Base-by-base conservation (phyloP, 2,113 vertebrate genomes). In the Oncorhynchus masou region DNA sequence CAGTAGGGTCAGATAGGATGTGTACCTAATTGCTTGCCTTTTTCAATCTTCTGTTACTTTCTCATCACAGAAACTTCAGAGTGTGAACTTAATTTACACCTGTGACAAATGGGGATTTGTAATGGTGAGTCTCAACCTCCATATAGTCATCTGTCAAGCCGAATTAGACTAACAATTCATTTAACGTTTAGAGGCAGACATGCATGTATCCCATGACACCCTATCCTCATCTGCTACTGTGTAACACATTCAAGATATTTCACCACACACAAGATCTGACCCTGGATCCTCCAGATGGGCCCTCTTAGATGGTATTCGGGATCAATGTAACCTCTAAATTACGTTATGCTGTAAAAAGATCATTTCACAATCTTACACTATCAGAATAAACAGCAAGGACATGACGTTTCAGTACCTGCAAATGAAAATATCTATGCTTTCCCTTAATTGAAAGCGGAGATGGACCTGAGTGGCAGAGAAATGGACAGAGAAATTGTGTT, bases 161-260 rank as follows among this genome's bases (percentile, higher is more conserved):
- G 62, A 49, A 39, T 82, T 54, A 74, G 49, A 65, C 60, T 13
- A 77, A 54, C 12, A 57, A 79, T 75, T 71, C 60, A 54, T 76
- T 74, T 67, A 57, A 70, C 77, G 39, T 62, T 73, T 20, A 34
- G 51, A 74, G 71, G 69, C 31, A 70, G 54, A 62, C 34, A n/a
- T 62, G 49, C 48, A 68, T 70, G 20, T 54, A 15, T 71, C 51
- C 20, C 13, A 54, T 16, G 48, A 70, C n/a, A 69, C 27, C 6
- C 25, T 19, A 54, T n/a, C 45, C 9, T 69, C n/a, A 49, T 62
- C 57, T 31, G 65, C 13, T 25, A 5, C 65, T 24, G 11, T 67
- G 65, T 31, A 29, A 16, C 3, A 29, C 65, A 67, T 67, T 9
- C 62, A 25, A 65, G n/a, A 65, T 64, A 64, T 22, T 22, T 64